These are phyloP conservation scores for Polia nebulosa DNA, from an alignment of 2,888 invertebrate species.

Conservation along the genomic window DNA sequence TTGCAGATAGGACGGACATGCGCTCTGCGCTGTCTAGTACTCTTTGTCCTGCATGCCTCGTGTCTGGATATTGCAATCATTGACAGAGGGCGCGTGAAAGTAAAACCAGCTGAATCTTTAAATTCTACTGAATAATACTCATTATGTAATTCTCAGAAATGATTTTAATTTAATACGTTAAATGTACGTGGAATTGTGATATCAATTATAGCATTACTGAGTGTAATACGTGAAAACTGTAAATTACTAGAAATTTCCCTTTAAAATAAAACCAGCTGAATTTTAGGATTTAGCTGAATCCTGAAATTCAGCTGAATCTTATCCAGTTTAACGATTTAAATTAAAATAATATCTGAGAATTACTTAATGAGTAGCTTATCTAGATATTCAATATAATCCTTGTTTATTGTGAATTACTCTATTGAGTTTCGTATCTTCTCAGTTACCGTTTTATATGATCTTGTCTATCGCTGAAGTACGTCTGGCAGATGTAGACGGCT, in stretches of 20 bases:
- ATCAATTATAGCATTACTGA: no score
- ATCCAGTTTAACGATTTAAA: background rate
- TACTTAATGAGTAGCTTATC: background rate
- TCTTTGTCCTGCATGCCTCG: conserved; percentile 6
- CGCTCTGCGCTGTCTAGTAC: conserved; percentile 19
- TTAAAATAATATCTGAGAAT: conserved; percentile 2
- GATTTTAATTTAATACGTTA: background rate
- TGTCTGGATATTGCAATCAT: conserved; percentile 17
- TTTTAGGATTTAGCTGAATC: no score
- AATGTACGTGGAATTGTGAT: no score
- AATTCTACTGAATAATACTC: no score
- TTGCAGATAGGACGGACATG: conserved; percentile 27
- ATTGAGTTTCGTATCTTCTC: conserved; percentile 4
- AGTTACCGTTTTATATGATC: conserved; percentile 18
- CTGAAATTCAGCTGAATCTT: no score
- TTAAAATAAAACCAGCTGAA: no score
- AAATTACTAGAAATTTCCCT: no score
- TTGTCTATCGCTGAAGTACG: conserved; percentile 9
- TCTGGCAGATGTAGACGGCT: conserved; percentile 9
- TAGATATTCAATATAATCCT: conserved; percentile 11
- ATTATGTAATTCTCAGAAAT: background rate
- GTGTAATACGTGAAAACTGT: no score
- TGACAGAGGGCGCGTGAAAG: background rate
- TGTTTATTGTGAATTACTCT: conserved; percentile 8
- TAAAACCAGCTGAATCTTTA: no score